Base-by-base conservation (phyloP, 2,113 vertebrate genomes). In the Epinephelus lanceolatus region DNA sequence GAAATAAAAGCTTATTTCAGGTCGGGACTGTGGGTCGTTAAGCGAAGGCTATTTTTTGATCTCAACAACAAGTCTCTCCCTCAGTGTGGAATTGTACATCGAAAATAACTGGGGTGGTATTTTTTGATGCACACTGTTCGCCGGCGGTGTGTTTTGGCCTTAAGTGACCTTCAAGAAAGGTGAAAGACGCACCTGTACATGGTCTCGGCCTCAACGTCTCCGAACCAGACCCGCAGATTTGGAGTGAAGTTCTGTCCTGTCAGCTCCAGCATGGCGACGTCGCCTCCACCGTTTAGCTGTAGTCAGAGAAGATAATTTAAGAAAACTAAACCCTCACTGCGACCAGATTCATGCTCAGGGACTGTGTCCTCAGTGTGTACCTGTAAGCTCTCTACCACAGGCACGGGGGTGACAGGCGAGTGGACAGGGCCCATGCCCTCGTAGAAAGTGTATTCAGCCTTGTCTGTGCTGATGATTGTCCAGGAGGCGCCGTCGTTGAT, bases 401-500 rank as follows among this genome's bases (percentile, higher is more conserved):
- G 98, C 96, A 99, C 98, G 66, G 98, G 98, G 83, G 98, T 99
- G 94, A 99, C 98, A 27, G 98, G 97, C 83, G 97, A 97, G 84
- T 98, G 97, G 88, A 99, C 98, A 0, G 98, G 98, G 83, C 98
- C 98, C 98, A 99, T 99, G 76, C 98, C 98, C 97, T 99, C 98
- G 73, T 99, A 99, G 96, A 99, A 99, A 0, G 98, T 99, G 82
- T 99, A 99, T 88, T 99, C 98, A 33, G 98, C 98, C 95, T 99
- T 99, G 93, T 99, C 98, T 78, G 98, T 99, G 94, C 98, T 99
- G 94, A 99, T 99, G 97, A 99, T 99, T 97, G 98, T 99, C 98
- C 98, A 99, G 86, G 98, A 99, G 93, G 98, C 98, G 74, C 98
- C 98, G n/a, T 99, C 98, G 76, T 99, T 99, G 92, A 99, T 99